Percentiles rank a stretch among this genome's conserved stretches.
Conservation (phyloP, 2,113 vertebrate species). For the Carettochelys insculpta region DNA sequence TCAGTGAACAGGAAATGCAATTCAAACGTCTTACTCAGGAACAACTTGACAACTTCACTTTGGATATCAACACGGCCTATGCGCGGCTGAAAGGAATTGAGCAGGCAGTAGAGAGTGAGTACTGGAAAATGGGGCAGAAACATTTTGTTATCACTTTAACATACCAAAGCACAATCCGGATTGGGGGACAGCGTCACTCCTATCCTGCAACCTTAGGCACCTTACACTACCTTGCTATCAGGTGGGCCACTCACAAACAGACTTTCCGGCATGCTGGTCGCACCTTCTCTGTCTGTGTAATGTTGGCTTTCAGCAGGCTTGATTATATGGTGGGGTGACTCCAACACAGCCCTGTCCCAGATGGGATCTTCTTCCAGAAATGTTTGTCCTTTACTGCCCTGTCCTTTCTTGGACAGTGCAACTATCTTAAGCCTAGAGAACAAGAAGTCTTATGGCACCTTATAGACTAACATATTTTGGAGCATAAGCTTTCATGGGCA, state of each 20-base stretch:
- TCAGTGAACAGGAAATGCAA: conserved; percentile 88
- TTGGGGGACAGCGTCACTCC: background rate
- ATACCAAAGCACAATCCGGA: background rate
- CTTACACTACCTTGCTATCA: background rate
- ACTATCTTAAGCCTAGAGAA: background rate
- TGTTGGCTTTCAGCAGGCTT: background rate
- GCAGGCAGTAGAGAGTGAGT: conserved; percentile 95
- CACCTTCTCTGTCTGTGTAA: background rate
- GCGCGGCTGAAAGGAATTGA: conserved; percentile 93
- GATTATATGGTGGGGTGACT: background rate
- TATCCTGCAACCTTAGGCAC: background rate
- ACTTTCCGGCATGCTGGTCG: background rate
- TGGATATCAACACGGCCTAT: conserved; percentile 95
- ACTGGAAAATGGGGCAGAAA: background rate
- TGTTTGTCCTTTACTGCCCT: background rate
- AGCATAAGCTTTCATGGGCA: no score
- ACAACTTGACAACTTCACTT: conserved; percentile 93
- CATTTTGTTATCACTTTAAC: background rate
- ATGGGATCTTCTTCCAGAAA: background rate
- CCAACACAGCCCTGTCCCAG: background rate
- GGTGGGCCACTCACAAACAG: background rate
- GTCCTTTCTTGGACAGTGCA: background rate
- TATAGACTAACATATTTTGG: no score
- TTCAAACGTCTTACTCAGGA: conserved; percentile 92
- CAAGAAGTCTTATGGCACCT: no score